phyloP scores from a whole-genome alignment of 2,888 invertebrate species.

The Nephrocerus scutellatus region DNA sequence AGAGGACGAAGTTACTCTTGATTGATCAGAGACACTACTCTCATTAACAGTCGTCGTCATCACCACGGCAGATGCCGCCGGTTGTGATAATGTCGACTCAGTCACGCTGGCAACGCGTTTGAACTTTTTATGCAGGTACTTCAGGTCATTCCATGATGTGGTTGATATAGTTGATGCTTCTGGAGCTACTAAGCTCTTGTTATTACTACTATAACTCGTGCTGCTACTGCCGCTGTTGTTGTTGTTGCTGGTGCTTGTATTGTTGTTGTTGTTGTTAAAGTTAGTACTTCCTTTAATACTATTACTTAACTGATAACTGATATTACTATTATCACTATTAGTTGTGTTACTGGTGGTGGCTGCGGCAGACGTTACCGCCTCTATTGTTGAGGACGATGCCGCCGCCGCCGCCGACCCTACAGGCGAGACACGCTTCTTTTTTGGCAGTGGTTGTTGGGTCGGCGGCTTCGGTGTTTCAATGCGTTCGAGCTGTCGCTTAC shows the following conservation, averaged over 20 bases:
- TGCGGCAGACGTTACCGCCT: slow-evolving; percentile 11
- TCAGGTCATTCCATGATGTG: slow-evolving; percentile 53
- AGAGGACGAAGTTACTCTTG: slow-evolving; percentile 3
- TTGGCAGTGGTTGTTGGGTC: too few species aligned
- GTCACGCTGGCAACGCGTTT: slow-evolving; percentile 73
- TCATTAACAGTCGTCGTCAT: slow-evolving; percentile 1
- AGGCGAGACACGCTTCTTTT: too few species aligned
- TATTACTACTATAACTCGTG: slow-evolving; percentile 13
- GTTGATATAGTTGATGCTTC: slow-evolving; percentile 23
- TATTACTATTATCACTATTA: not conserved
- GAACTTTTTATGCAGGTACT: slow-evolving; percentile 88
- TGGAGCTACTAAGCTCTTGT: slow-evolving; percentile 16
- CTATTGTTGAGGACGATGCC: too few species aligned
- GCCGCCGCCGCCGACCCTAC: too few species aligned
- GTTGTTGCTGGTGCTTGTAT: slow-evolving; percentile 13
- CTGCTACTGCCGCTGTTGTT: slow-evolving; percentile 6
- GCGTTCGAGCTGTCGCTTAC: slow-evolving; percentile 30
- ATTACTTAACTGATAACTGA: not conserved
- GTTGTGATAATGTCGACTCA: too few species aligned
- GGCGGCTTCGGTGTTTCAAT: too few species aligned
- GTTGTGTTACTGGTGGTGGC: not conserved
- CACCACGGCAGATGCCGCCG: not conserved
- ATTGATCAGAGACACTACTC: slow-evolving; percentile 2
- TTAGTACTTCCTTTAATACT: slow-evolving; percentile 23
- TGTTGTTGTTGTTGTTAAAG: slow-evolving; percentile 24